These are phyloP conservation scores for Ellobium chinense DNA, from an alignment of 2,888 invertebrate species.

Conservation along the genomic window DNA sequence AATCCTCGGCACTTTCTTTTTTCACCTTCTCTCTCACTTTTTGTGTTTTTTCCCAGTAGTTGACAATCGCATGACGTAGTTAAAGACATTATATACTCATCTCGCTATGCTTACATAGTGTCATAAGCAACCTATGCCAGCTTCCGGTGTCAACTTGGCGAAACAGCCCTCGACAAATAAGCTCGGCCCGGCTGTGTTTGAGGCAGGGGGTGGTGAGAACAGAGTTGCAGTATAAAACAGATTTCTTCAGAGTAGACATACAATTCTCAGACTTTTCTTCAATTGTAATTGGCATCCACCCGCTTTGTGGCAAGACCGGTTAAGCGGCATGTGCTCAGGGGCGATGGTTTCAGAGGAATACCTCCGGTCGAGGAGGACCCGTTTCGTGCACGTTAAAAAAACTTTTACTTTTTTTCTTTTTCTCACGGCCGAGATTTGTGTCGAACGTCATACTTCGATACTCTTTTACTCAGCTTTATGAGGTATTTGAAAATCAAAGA, in stretches of 20 bases:
- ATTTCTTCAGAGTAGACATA: constrained; percentile 34
- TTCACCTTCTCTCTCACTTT: too few species aligned
- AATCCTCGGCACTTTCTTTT: too few species aligned
- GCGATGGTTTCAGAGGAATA: too few species aligned
- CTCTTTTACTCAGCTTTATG: too few species aligned
- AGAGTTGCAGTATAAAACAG: constrained; percentile 36
- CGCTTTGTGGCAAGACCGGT: constrained; percentile 10
- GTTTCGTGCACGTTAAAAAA: too few species aligned
- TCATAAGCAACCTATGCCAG: constrained; percentile 41
- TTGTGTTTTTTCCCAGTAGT: too few species aligned
- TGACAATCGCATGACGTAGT: background rate
- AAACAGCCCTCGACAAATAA: constrained; percentile 33
- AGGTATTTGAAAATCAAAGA: too few species aligned
- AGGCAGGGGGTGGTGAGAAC: constrained; percentile 24
- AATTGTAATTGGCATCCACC: constrained; percentile 34
- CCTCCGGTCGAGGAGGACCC: too few species aligned
- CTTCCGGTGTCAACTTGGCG: constrained; percentile 24
- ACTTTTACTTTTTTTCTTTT: too few species aligned
- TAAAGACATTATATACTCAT: constrained; percentile 27
- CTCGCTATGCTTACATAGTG: constrained; percentile 25
- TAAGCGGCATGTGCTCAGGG: too few species aligned
- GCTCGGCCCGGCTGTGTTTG: constrained; percentile 15
- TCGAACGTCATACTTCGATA: too few species aligned
- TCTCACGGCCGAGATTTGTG: too few species aligned
- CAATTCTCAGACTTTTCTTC: constrained; percentile 34